Evolutionary conservation across 2,888 invertebrate species (phyloP).

Genomic region (Gymnoscelis rufifasciata): DNA sequence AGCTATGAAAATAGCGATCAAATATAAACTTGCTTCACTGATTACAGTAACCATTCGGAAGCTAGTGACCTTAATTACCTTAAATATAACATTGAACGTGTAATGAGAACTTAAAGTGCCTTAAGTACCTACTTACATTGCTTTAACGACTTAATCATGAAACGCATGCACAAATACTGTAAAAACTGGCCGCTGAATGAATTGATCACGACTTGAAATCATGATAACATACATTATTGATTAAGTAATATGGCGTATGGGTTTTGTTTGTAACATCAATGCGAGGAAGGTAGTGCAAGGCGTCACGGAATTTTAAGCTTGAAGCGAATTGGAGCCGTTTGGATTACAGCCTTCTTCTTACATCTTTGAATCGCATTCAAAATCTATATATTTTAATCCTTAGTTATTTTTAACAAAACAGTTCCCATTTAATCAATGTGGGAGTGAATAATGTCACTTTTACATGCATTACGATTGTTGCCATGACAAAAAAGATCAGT

Average conservation of each 20-base stretch:
- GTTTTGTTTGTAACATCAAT: no score
- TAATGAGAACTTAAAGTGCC: slow-evolving; percentile 19
- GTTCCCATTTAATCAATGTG: no score
- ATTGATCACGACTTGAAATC: slow-evolving; percentile 14
- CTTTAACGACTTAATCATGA: slow-evolving; percentile 49
- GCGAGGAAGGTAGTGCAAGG: no score
- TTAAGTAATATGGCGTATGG: not conserved
- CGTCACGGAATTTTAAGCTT: no score
- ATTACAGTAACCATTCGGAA: not conserved
- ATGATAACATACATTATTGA: not conserved
- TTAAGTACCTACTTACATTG: slow-evolving; percentile 28
- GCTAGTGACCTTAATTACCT: slow-evolving; percentile 10
- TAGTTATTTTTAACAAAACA: no score
- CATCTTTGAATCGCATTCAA: no score
- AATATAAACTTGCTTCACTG: slow-evolving; percentile 1
- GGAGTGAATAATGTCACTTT: no score
- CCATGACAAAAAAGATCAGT: no score
- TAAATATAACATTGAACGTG: slow-evolving; percentile 39
- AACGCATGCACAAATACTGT: slow-evolving; percentile 41
- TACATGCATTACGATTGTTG: no score
- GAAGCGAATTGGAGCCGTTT: no score
- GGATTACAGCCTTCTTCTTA: no score
- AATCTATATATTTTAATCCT: no score
- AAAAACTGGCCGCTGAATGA: slow-evolving; percentile 38
- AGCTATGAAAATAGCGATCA: not conserved